phyloP scores from a whole-genome alignment of 2,888 invertebrate species.

The Anticlea derivata region DNA sequence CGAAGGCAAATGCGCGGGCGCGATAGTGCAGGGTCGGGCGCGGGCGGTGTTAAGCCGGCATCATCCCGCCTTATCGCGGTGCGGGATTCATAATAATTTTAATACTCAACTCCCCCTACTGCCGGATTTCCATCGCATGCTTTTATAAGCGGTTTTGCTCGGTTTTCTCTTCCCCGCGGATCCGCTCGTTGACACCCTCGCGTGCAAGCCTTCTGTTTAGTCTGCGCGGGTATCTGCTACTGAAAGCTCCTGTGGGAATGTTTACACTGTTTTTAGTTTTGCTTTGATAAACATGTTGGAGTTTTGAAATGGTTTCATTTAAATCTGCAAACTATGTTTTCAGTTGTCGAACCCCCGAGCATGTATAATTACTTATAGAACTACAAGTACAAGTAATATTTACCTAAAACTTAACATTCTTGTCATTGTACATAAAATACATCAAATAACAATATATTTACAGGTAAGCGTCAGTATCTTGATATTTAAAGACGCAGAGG shows the following conservation, averaged over 20 bases:
- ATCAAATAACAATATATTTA: neutral
- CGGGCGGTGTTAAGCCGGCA: conserved; percentile 68
- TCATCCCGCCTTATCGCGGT: conserved; percentile 73
- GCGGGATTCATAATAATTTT: conserved; percentile 82
- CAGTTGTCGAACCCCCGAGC: too few species aligned
- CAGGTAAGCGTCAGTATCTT: too few species aligned
- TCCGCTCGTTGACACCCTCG: conserved; percentile 65
- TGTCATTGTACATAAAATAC: neutral
- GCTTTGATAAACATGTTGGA: conserved; percentile 44
- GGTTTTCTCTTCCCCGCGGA: conserved; percentile 51
- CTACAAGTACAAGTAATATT: too few species aligned
- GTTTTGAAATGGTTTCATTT: conserved; percentile 5
- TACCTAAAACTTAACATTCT: too few species aligned
- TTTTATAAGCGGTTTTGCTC: conserved; percentile 64
- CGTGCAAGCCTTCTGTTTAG: conserved; percentile 62
- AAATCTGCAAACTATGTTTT: neutral
- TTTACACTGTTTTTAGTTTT: conserved; percentile 47
- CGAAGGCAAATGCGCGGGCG: conserved; percentile 60
- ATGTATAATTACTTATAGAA: too few species aligned
- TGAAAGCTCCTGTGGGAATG: conserved; percentile 68
- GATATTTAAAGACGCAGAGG: too few species aligned
- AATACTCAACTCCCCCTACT: conserved; percentile 62
- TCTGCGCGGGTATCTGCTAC: conserved; percentile 47
- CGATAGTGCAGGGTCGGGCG: conserved; percentile 56
- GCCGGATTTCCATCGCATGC: conserved; percentile 63